These are phyloP conservation scores for Ptyas mucosa DNA, from an alignment of 2,113 vertebrate genomes.

Conservation along the genomic window DNA sequence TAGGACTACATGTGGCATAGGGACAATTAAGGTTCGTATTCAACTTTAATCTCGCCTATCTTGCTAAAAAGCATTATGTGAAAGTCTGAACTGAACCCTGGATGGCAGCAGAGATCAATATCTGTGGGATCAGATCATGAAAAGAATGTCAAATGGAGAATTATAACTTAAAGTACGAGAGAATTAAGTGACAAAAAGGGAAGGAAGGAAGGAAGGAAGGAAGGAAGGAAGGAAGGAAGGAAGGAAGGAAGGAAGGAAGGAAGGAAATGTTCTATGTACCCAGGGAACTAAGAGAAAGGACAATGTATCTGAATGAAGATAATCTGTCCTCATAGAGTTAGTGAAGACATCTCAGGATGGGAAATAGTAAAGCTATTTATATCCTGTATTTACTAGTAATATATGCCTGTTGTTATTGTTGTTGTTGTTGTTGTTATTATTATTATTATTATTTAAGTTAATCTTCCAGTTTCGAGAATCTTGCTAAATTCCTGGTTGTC, in stretches of 20 bases:
- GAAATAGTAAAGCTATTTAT: background rate
- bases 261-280: background rate
- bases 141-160: background rate
- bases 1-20: background rate
- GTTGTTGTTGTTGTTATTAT: too few relatives aligned
- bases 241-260: too few relatives aligned
- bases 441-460: background rate
- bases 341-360: background rate
- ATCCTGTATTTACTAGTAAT: background rate
- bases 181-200: background rate
- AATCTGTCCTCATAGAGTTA: background rate
- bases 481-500: background rate
- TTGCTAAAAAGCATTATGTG: background rate
- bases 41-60: background rate
- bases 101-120: background rate
- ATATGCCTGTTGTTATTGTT: background rate
- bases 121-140: background rate
- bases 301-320: background rate
- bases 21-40: background rate
- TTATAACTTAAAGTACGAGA: background rate
- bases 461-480: background rate
- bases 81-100: background rate
- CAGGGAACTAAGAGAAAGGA: background rate
- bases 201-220: too few relatives aligned
- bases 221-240: too few relatives aligned